Percentiles rank a stretch among this genome's conserved stretches.
Conservation (phyloP, 2,113 vertebrate species). For the Lamprologus sp. region DNA sequence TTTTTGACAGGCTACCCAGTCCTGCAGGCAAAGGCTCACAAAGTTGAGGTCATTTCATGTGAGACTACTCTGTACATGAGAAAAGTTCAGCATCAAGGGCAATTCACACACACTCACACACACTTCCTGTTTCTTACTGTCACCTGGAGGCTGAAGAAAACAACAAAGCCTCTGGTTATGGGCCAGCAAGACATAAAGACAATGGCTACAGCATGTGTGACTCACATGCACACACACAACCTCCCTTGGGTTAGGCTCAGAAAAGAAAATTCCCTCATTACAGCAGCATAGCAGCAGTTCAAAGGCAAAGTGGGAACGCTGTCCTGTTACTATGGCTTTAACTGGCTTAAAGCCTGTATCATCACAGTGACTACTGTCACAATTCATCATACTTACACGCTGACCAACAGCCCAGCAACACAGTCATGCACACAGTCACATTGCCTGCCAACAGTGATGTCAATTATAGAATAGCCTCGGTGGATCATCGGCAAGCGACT, state of each 20-base stretch:
- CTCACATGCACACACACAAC: conserved; percentile 3
- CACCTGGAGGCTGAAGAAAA: conserved; percentile 26
- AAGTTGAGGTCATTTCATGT: conserved; percentile 28
- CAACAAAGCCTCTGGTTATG: conserved; percentile 19
- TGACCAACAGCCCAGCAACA: conserved; percentile 10
- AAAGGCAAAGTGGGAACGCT: conserved; percentile 16
- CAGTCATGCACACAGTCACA: not conserved
- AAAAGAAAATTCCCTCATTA: conserved; percentile 55
- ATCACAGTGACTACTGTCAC: conserved; percentile 26
- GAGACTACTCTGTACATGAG: not conserved
- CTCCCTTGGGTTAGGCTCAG: conserved; percentile 19
- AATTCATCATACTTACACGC: conserved; percentile 25
- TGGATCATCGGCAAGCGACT: not conserved
- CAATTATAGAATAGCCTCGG: not conserved
- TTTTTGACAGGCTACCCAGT: not conserved
- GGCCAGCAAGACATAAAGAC: conserved; percentile 29
- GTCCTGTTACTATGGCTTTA: conserved; percentile 24
- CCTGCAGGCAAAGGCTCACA: not conserved
- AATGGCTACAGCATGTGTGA: conserved; percentile 40
- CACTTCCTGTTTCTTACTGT: not conserved
- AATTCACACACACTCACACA: not conserved
- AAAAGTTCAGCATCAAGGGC: not conserved
- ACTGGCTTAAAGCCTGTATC: conserved; percentile 36
- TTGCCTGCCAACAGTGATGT: conserved; percentile 1
- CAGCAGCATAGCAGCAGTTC: conserved; percentile 32